phyloP scores from a whole-genome alignment of 2,797 vertebrate species.

The Cyclura pinguis region DNA sequence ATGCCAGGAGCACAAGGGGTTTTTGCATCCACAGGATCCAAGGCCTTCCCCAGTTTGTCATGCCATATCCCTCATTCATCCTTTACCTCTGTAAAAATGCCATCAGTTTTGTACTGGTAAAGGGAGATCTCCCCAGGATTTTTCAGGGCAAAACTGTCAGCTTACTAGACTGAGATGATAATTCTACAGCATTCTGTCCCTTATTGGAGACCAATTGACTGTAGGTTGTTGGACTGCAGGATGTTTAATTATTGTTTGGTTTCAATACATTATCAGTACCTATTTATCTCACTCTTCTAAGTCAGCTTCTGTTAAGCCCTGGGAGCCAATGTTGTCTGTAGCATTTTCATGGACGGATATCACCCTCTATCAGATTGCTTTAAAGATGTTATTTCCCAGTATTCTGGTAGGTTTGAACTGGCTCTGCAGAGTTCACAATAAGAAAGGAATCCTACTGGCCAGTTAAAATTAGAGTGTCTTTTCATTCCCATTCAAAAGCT shows the following conservation, averaged over 20 bases:
- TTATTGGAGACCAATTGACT: not conserved
- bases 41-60: not conserved
- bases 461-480: constrained; percentile 14
- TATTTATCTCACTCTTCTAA: not conserved
- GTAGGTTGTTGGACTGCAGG: not conserved
- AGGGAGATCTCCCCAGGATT: not conserved
- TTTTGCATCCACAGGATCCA: not conserved
- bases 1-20: not conserved
- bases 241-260: not conserved
- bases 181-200: not conserved
- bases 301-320: not conserved
- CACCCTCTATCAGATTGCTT: constrained; percentile 5
- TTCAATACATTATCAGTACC: not conserved
- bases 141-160: not conserved
- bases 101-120: not conserved
- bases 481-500: constrained; percentile 13
- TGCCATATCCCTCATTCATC: not conserved
- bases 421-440: not conserved
- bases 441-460: not conserved
- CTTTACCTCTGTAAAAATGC: not conserved
- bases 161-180: not conserved
- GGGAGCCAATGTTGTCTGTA: not conserved
- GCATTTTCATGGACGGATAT: not conserved
- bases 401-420: not conserved
- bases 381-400: constrained; percentile 4